Percentiles rank a stretch among this genome's conserved stretches.
Conservation (phyloP, 2,888 invertebrate species). For the Ethmia dodecea region DNA sequence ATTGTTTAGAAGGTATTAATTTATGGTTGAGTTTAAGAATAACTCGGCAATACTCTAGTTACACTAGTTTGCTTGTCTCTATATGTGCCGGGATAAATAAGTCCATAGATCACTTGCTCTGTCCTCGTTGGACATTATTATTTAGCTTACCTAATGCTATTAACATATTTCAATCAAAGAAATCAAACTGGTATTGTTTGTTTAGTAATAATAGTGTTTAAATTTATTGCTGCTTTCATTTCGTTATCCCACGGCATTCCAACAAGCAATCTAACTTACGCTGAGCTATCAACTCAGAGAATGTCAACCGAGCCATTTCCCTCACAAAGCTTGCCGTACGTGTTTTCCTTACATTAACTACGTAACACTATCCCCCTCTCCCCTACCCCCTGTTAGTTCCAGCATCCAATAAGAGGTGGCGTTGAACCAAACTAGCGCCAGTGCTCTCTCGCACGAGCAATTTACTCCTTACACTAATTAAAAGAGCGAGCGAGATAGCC, state of each 20-base stretch:
- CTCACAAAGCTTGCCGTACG: constrained; percentile 62
- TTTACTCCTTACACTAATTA: constrained; percentile 79
- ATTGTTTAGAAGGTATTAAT: too few species aligned
- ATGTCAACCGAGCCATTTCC: constrained; percentile 69
- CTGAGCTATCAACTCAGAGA: constrained; percentile 53
- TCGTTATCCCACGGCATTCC: constrained; percentile 21
- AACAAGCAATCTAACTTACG: constrained; percentile 51
- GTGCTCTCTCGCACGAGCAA: constrained; percentile 72
- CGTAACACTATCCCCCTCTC: constrained; percentile 61
- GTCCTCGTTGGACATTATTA: too few species aligned
- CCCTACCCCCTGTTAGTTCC: constrained; percentile 51
- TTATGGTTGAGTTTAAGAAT: too few species aligned
- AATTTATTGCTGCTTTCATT: too few species aligned
- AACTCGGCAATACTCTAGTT: too few species aligned
- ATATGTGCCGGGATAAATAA: too few species aligned
- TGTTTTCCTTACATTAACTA: constrained; percentile 74
- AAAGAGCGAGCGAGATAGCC: constrained; percentile 73
- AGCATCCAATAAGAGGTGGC: constrained; percentile 74
- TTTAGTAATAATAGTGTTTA: too few species aligned
- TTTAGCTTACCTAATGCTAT: too few species aligned
- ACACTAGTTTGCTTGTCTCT: too few species aligned
- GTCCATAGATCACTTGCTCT: too few species aligned
- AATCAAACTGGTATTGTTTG: too few species aligned
- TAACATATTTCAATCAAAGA: too few species aligned
- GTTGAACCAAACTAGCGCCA: constrained; percentile 53